A percentile compares a stretch with the other conserved stretches of the same genome.
These are phyloP conservation scores for Frieseomelitta varia DNA, from an alignment of 1,140 invertebrate genomes.

Conservation along the genomic window DNA sequence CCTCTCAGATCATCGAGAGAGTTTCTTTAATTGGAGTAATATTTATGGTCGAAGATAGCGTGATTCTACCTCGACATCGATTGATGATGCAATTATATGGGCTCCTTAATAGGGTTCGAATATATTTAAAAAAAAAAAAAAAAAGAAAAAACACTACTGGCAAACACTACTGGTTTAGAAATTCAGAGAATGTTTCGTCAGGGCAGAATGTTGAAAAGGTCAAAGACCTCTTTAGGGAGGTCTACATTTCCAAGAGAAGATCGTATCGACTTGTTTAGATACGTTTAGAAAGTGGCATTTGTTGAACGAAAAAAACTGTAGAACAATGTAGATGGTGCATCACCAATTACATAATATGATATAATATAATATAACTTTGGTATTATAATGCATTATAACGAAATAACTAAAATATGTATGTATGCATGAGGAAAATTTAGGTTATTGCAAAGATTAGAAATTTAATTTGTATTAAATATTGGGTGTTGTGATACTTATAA, in stretches of 20 bases:
- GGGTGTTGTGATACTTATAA: no score
- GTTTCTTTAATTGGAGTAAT: background rate
- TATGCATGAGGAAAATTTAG: background rate
- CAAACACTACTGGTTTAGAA: background rate
- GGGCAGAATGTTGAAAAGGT: background rate
- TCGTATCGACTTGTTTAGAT: slow-evolving; percentile 10
- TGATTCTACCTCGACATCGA: background rate
- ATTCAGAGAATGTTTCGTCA: background rate
- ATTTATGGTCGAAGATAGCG: background rate
- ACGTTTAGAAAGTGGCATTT: slow-evolving; percentile 10
- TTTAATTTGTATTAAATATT: background rate
- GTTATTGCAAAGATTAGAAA: background rate
- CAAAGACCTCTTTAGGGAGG: slow-evolving; percentile 5
- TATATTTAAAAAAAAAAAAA: no score
- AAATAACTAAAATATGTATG: background rate
- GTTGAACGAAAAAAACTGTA: background rate
- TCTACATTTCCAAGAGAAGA: background rate
- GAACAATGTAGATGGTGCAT: background rate
- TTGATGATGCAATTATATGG: background rate
- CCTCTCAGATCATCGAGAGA: background rate
- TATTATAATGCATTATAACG: background rate
- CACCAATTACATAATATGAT: no score
- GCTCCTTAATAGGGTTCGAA: no score
- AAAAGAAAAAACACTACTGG: no score
- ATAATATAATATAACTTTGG: background rate